phyloP scores from a whole-genome alignment of 2,888 invertebrate species.

The Heteropelma amictum region DNA sequence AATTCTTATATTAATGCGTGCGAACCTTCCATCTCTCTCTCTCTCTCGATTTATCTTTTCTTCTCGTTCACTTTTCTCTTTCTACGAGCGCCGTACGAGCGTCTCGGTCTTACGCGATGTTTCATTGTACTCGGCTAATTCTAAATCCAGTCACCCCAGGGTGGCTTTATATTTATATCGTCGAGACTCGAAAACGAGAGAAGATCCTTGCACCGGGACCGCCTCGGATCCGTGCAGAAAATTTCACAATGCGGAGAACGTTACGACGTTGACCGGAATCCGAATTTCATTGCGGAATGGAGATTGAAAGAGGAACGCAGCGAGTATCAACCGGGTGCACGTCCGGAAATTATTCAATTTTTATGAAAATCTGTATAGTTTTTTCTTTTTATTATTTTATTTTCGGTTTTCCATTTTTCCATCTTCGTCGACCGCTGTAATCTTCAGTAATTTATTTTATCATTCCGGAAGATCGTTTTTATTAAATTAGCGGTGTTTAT shows the following conservation, averaged over 20 bases:
- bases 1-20: slow-evolving; percentile 58
- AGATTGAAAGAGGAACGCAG: too few species aligned
- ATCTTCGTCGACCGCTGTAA: too few species aligned
- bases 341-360: too few species aligned
- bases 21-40: slow-evolving; percentile 29
- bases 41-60: neutral
- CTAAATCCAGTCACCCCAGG: slow-evolving; percentile 52
- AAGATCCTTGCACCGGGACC: neutral
- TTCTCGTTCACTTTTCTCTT: neutral
- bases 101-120: slow-evolving; percentile 43
- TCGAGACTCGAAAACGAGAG: neutral
- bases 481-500: too few species aligned
- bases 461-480: too few species aligned
- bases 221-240: neutral
- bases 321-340: too few species aligned
- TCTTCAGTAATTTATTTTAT: too few species aligned
- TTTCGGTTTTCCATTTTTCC: too few species aligned
- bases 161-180: slow-evolving; percentile 46
- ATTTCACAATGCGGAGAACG: neutral
- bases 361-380: too few species aligned
- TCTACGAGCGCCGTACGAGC: slow-evolving; percentile 10
- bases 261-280: neutral
- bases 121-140: slow-evolving; percentile 56
- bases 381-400: too few species aligned
- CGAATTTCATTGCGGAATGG: neutral